phyloP scores from a whole-genome alignment of 1,140 invertebrate species.

The Zaprionus ornatus region DNA sequence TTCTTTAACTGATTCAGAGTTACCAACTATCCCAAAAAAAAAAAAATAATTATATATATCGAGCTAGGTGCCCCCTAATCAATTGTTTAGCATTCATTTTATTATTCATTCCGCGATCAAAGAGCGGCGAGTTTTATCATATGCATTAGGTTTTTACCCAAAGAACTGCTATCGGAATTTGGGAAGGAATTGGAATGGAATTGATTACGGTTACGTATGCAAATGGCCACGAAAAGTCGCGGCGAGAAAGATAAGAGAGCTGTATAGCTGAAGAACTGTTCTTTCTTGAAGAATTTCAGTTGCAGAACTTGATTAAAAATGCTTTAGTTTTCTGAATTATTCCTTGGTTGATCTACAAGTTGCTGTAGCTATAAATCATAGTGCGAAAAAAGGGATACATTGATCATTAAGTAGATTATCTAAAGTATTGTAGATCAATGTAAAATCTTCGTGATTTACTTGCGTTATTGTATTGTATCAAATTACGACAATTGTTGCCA shows the following conservation, averaged over 20 bases:
- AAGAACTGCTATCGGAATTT: conserved; percentile 9
- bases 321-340: no score
- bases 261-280: not conserved
- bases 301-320: not conserved
- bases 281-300: not conserved
- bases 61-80: not conserved
- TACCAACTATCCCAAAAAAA: not conserved
- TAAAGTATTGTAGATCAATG: not conserved
- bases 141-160: not conserved
- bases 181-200: not conserved
- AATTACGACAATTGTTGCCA: no score
- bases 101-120: conserved; percentile 1
- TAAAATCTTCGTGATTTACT: no score
- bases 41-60: not conserved
- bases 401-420: not conserved
- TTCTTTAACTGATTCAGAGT: not conserved
- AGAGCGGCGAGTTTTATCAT: conserved; percentile 10
- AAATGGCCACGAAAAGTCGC: not conserved
- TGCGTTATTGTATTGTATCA: not conserved
- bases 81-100: conserved; percentile 5
- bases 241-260: not conserved
- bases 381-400: no score
- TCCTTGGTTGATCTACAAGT: no score
- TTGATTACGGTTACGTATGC: conserved; percentile 7
- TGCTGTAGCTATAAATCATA: no score